Evolutionary conservation across 1,140 invertebrate species (phyloP), one percentile per base, ranked within the genome.

Genomic region (Pachyrhynchus sulphureomaculatus): DNA sequence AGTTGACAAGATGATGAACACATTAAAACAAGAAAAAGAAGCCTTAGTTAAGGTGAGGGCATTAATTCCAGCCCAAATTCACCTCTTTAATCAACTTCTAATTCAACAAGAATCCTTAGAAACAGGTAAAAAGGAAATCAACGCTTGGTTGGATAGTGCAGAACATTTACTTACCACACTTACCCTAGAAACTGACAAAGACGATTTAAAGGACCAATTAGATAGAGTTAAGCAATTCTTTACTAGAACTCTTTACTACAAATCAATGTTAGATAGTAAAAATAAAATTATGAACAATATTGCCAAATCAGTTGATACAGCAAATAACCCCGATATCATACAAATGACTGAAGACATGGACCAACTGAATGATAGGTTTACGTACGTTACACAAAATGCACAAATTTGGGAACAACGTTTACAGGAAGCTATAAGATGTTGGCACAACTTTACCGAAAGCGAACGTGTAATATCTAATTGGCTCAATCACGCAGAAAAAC

Each of bases 271-370:
- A 34, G 93, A 96, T 67, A 95, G 91, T 69, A 95, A 95, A 77
- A 96, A 95, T 75, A 95, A 96, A 79, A 87, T 96, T n/a, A 88
- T 94, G 76, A 86, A 88, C 62, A 94, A 87, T 69, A 89, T 96
- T n/a, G 80, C 90, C 0, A 89, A 89, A 68, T 84, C 89, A 0
- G 85, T 91, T 2, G 86, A 89, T 47, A 79, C 84, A 55, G 85
- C 86, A 63, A 85, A 86, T 56, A 87, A 85, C 63, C 82, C 88
- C 3, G 88, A 92, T 67, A 87, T 88, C 2, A 81, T 82, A 0
- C 85, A 89, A 13, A 85, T 88, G 60, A 83, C 86, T 5, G 76
- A 81, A 0, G 84, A 84, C 15, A 89, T 96, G 83, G 81, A 86
- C 23, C 81, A 88, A 45, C 72, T 95, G 0, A 95, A 95, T 74